Evolutionary conservation across 2,888 invertebrate genomes (phyloP).

Genomic region (Rotaria sp.): DNA sequence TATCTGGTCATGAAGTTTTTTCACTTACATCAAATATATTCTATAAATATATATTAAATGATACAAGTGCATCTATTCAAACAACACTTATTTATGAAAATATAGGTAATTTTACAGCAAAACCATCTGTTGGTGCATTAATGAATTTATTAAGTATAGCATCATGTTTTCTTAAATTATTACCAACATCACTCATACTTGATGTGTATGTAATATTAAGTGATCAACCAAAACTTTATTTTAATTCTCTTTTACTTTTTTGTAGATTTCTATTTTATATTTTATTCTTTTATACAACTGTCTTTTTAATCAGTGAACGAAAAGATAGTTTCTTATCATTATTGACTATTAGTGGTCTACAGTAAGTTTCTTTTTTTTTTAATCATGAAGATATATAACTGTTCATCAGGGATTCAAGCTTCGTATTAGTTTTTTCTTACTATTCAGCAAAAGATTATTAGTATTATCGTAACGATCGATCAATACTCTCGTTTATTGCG

Average conservation of each 20-base stretch:
- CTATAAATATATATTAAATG: background rate
- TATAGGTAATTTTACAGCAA: background rate
- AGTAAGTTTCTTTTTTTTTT: background rate
- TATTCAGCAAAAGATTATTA: too few relatives aligned
- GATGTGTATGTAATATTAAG: background rate
- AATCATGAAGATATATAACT: too few relatives aligned
- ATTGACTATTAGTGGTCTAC: slow-evolving; percentile 13
- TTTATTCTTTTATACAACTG: background rate
- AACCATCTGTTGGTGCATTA: background rate
- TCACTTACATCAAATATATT: background rate
- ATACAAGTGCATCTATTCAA: slow-evolving; percentile 5
- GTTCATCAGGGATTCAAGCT: too few relatives aligned
- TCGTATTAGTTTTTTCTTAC: too few relatives aligned
- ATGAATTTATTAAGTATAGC: background rate
- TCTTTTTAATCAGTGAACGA: slow-evolving; percentile 14
- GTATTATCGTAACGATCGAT: too few relatives aligned
- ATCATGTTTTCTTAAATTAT: background rate
- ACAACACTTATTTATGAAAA: background rate
- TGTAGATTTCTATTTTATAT: background rate
- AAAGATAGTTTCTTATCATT: slow-evolving; percentile 26
- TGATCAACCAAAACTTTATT: background rate
- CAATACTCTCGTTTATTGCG: too few relatives aligned
- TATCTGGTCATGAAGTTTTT: background rate
- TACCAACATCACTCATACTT: background rate
- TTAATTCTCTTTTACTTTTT: background rate